These are phyloP conservation scores for Rafetus swinhoei DNA, from an alignment of 2,113 vertebrate species.

Conservation along the genomic window DNA sequence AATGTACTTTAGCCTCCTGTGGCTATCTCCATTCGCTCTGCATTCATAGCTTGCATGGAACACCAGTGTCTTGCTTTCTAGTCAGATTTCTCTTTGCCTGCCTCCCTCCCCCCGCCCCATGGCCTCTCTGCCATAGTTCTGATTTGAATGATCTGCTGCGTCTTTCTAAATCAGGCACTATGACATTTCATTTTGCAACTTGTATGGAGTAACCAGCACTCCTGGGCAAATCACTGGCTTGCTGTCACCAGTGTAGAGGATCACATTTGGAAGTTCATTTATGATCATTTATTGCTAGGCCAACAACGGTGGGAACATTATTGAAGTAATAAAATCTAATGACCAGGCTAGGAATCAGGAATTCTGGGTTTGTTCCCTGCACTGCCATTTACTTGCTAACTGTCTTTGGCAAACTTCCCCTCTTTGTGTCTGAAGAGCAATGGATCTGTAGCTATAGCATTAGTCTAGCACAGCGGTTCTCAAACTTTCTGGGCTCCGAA, in stretches of 20 bases:
- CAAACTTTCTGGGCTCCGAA: too few species aligned
- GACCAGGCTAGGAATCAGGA: not conserved
- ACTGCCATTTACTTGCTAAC: not conserved
- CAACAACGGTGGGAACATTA: not conserved
- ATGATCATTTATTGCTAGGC: not conserved
- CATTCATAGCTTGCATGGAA: too few species aligned
- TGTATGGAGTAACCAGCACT: constrained; percentile 30
- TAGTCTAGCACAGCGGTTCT: not conserved
- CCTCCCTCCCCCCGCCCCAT: not conserved
- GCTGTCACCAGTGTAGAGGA: not conserved
- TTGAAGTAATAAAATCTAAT: not conserved
- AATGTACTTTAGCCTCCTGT: not conserved
- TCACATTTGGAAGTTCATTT: not conserved
- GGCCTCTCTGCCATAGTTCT: constrained; percentile 44
- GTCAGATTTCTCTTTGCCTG: not conserved
- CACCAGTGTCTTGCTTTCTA: not conserved
- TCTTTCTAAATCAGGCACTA: constrained; percentile 50
- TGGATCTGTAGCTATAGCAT: constrained; percentile 11
- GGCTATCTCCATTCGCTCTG: not conserved
- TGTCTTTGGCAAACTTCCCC: not conserved
- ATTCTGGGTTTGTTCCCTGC: not conserved
- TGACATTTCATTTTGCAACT: constrained; percentile 28
- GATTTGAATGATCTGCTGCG: constrained; percentile 50
- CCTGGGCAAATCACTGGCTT: not conserved
- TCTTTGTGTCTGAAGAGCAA: not conserved